Base-by-base conservation (phyloP, 1,140 invertebrate species). In the Arion vulgaris region DNA sequence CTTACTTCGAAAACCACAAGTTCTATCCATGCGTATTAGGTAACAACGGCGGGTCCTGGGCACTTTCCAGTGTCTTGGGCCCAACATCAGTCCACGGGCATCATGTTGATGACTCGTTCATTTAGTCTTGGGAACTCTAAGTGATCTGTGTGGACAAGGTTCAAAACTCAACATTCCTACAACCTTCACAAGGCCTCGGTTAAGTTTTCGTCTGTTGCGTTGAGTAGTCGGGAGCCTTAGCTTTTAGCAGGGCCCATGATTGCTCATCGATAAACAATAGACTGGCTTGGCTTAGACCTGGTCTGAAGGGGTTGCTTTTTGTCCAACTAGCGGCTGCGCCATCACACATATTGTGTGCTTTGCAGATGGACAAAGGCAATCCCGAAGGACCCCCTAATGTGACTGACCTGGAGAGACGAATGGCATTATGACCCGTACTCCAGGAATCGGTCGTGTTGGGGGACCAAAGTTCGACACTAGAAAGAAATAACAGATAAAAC, bases 321-420 rank as follows among this genome's bases (percentile, higher is more conserved):
- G 51, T 39, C 68, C 78, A 51, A 26, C 34, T 71, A 80, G 78
- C 78, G 78, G 78, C 78, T 39, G 78, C 78, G 78, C 78, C 78
- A 28, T 80, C 78, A 80, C 78, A 80, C 78, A 71, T 80, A 9
- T 13, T 71, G 78, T 80, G 78, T 80, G 78, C 78, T 71, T 49
- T 13, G 78, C 78, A 49, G 78, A 0, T 49, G 62, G 68, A 39
- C n/a, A 17, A 45, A 66, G 66, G 1, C 28, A 51, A 66, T 7
- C 36, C 66, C 68, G 19, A 39, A 49, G 32, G 39, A 28, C 38
- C 62, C 78, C 78, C 78, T 66, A 71, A 66, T 45, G 19, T 34
- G 78, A 80, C 78, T 80, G 78, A 62, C 78, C 41, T n/a, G 39
- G 45, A 32, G 68, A 4, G 38, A 66, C 68, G 78, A 38, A 23